A percentile compares a stretch with the other conserved stretches of the same genome.
phyloP scores from a whole-genome alignment of 2,888 invertebrate species.

The Thereva unica region DNA sequence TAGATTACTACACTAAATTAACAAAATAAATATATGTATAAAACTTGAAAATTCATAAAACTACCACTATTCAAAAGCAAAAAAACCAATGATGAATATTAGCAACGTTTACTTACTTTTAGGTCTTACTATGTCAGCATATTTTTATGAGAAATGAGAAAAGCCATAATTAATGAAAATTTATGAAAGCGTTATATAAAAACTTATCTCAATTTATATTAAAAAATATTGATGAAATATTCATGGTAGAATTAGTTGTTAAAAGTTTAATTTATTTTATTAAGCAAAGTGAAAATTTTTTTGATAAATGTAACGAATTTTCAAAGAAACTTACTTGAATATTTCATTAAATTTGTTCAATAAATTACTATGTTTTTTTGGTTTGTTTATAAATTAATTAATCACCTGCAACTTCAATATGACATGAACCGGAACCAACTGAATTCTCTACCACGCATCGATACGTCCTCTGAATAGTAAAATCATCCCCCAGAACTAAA shows the following conservation, averaged over 20 bases:
- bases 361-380: no score
- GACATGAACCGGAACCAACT: constrained; percentile 72
- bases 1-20: no score
- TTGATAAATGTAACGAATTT: no score
- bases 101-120: constrained; percentile 43
- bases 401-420: constrained; percentile 70
- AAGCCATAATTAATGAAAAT: constrained; percentile 38
- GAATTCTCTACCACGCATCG: constrained; percentile 84
- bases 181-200: background rate
- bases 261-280: background rate
- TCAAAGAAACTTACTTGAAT: no score
- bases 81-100: background rate
- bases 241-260: background rate
- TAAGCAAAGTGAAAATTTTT: no score
- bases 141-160: constrained; percentile 33
- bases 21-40: no score
- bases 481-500: constrained; percentile 68
- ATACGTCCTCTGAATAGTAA: constrained; percentile 71
- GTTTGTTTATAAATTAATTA: constrained; percentile 40
- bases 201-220: no score
- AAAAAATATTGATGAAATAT: no score
- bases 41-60: no score
- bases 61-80: no score
- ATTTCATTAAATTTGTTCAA: no score
- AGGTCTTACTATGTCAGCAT: constrained; percentile 44